These are phyloP conservation scores for Motacilla tschutschensis DNA, from an alignment of 2,113 vertebrate genomes.

Conservation along the genomic window DNA sequence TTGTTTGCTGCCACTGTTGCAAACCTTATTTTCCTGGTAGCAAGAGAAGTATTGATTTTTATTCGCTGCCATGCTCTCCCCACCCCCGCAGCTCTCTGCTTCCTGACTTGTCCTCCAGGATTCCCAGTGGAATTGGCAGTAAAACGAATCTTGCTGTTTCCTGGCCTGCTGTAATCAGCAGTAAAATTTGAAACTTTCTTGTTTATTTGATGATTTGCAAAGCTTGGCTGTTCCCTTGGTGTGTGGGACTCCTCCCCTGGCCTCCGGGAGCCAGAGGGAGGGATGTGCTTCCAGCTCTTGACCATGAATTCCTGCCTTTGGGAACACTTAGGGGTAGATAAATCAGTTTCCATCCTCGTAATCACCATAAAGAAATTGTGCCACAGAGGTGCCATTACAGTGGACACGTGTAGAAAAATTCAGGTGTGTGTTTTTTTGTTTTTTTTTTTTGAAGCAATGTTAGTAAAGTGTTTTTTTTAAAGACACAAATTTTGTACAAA, in stretches of 20 bases:
- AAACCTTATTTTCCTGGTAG: background rate
- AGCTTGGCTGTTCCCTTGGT: background rate
- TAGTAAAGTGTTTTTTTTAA: background rate
- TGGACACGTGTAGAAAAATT: background rate
- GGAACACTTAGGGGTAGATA: background rate
- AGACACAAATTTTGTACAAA: background rate
- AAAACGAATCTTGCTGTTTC: background rate
- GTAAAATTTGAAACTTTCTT: background rate
- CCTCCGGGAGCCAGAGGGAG: background rate
- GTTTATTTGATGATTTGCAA: slow-evolving; percentile 2
- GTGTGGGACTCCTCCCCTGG: background rate
- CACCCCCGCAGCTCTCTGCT: background rate
- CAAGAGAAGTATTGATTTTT: background rate
- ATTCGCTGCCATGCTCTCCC: background rate
- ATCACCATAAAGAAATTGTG: background rate
- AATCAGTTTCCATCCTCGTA: background rate
- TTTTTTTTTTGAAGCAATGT: background rate
- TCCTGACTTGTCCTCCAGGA: background rate
- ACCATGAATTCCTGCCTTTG: background rate
- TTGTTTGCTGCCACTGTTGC: background rate
- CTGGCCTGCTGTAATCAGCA: background rate
- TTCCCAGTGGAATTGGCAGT: background rate
- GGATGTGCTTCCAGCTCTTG: background rate
- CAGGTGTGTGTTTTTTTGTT: background rate
- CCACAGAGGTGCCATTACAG: rapidly evolving